A percentile compares a stretch with the other conserved stretches of the same genome.
These are phyloP conservation scores for Eupithecia abbreviata DNA, from an alignment of 2,888 invertebrate species.

Conservation along the genomic window DNA sequence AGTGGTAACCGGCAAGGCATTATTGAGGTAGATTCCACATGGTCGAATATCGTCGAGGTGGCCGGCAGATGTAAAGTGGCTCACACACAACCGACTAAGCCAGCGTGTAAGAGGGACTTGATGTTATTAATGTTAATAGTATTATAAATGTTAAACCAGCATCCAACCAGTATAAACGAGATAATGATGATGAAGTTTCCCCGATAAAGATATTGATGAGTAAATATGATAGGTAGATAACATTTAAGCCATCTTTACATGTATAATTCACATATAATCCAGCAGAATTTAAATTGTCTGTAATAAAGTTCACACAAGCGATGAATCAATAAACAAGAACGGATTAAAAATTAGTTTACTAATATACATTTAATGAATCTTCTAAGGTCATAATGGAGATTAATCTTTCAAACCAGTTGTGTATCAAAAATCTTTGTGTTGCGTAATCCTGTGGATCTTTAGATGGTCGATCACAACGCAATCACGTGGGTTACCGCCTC, in stretches of 20 bases:
- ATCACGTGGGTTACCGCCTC: slow-evolving; percentile 62
- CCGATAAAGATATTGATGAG: background rate
- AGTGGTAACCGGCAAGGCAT: no score
- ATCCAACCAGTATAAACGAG: no score
- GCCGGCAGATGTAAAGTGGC: background rate
- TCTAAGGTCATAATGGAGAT: slow-evolving; percentile 58
- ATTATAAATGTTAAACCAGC: no score
- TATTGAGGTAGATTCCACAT: no score
- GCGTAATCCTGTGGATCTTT: slow-evolving; percentile 54
- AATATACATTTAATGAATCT: slow-evolving; percentile 52
- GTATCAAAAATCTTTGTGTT: slow-evolving; percentile 59
- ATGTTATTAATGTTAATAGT: no score
- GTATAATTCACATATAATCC: slow-evolving; percentile 18
- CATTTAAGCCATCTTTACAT: background rate
- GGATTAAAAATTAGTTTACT: slow-evolving; percentile 50
- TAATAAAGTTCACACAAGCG: slow-evolving; percentile 48
- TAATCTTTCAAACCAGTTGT: slow-evolving; percentile 64
- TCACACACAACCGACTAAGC: background rate
- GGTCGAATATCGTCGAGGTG: background rate
- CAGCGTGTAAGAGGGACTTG: background rate
- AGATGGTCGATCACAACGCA: slow-evolving; percentile 57
- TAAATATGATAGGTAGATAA: background rate
- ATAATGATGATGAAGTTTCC: background rate
- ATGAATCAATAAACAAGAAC: slow-evolving; percentile 53
- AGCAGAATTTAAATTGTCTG: slow-evolving; percentile 45